Base-by-base conservation (phyloP, 2,888 invertebrate genomes). In the Rhodophaea formosa region DNA sequence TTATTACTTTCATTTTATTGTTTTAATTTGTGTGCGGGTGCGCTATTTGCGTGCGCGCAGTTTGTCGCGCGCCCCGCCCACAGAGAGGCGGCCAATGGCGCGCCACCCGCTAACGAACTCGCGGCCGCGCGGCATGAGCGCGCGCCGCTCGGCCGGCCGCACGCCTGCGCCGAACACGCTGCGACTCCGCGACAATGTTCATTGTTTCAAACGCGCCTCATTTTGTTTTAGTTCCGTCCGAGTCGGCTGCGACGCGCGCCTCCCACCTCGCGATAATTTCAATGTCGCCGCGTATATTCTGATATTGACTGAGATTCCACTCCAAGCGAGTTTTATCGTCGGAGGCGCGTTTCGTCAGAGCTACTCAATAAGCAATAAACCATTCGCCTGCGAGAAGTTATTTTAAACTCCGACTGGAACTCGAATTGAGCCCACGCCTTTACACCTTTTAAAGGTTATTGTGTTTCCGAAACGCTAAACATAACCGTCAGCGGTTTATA, bases 291-390 rank as follows among this genome's bases (percentile, higher is more conserved):
- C 82, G 79, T 84, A 83, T 85, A 84, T 84, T 83, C 81, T 81
- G 88, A 90, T 88, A 88, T 88, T 86, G 88, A 86, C 82, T 85
- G 88, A 86, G 89, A 88, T 87, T 89, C 86, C 86, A 77, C 82
- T 80, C 79, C 75, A 77, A 74, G 79, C 80, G 82, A 84, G 84
- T 86, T 88, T 86, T 86, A 85, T 86, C 80, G 82, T 83, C 84
- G 72, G 79, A 80, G 82, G 82, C 85, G 86, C 85, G 82, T 83
- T 84, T 85, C 87, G 86, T 87, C 88, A 85, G 86, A 78, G 82
- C 86, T 82, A 80, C 88, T 89, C 90, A 90, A 90, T 90, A 89
- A 89, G 90, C 90, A 86, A 89, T 91, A 91, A 90, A 91, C 88
- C 86, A 88, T 87, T 84, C 89, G 83, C 82, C 86, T 86, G 84